These are phyloP conservation scores for Lipophrys pholis DNA, from an alignment of 2,113 vertebrate species.

Conservation along the genomic window DNA sequence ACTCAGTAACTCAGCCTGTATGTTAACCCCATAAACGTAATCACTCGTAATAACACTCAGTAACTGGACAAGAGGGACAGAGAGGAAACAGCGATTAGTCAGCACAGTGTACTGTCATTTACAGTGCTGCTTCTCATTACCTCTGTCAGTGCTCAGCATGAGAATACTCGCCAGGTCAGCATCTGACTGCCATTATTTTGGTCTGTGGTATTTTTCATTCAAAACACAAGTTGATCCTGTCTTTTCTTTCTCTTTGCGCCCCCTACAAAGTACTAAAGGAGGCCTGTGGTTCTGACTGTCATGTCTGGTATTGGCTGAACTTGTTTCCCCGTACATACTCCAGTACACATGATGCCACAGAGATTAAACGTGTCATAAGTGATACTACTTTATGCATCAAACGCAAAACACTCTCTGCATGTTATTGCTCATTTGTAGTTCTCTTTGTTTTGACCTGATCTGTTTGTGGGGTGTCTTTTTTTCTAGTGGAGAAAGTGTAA, in stretches of 20 bases:
- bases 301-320: conserved; percentile 3
- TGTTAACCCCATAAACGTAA: conserved; percentile 20
- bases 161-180: conserved; percentile 9
- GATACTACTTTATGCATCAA: neutral
- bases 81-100: conserved; percentile 8
- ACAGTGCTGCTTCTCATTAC: conserved; percentile 21
- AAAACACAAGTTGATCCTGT: neutral
- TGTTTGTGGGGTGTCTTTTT: neutral
- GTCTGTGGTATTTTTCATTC: neutral
- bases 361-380: neutral
- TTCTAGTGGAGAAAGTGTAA: neutral
- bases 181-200: neutral
- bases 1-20: conserved; percentile 11
- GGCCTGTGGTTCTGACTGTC: conserved; percentile 1
- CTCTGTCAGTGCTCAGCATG: conserved; percentile 7
- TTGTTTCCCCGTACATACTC: conserved; percentile 16
- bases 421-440: conserved; percentile 2
- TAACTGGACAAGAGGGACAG: conserved; percentile 5
- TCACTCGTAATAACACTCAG: conserved; percentile 24
- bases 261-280: neutral
- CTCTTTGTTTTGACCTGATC: neutral
- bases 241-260: neutral
- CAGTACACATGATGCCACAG: conserved; percentile 1
- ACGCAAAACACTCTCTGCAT: neutral
- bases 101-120: conserved; percentile 18